Base-by-base conservation (phyloP, 2,888 invertebrate species). In the Heliothis peltigera region DNA sequence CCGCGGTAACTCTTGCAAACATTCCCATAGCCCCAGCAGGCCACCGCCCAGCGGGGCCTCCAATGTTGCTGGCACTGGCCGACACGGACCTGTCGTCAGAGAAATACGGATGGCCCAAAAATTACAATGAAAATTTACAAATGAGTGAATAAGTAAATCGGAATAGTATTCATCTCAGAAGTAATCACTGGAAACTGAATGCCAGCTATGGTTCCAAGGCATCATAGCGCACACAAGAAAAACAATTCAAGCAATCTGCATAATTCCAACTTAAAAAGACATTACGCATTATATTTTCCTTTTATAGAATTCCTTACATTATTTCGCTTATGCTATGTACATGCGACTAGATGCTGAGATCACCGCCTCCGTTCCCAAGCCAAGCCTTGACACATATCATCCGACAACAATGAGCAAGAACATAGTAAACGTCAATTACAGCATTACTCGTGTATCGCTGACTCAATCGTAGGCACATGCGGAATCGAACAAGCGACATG, bases 361-460 rank as follows among this genome's bases (percentile, higher is more conserved):
- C 67, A 70, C 67, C 68, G 75, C 77, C 75, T 79, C 63, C 64
- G 58, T 69, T 65, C 64, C 73, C 61, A 69, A 73, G 73, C 70
- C 44, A 52, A 77, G 63, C 68, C 70, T 75, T 73, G 79, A 64
- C 81, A 82, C 81, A 79, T 81, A 82, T 84, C 83, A 80, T 83
- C 81, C 75, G 53, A 77, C 70, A 84, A 85, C 84, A 85, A 85
- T 85, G 83, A 80, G 75, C 80, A 78, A 79, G 77, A 83, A 77
- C 80, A 83, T 83, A 80, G 73, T 77, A 79, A 84, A 92, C 87
- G 92, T 93, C 93, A 93, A 93, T 94, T 94, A 94, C 86, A 83
- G 81, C 77, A 84, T 85, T 84, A 83, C 79, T 75, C 79, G 80
- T 83, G 86, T 93, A 92, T 93, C 91, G 89, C 87, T 88, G 88